Percentiles rank a stretch among this genome's conserved stretches.
phyloP scores from a whole-genome alignment of 1,140 invertebrate species.

The Alviniconcha marisindica region DNA sequence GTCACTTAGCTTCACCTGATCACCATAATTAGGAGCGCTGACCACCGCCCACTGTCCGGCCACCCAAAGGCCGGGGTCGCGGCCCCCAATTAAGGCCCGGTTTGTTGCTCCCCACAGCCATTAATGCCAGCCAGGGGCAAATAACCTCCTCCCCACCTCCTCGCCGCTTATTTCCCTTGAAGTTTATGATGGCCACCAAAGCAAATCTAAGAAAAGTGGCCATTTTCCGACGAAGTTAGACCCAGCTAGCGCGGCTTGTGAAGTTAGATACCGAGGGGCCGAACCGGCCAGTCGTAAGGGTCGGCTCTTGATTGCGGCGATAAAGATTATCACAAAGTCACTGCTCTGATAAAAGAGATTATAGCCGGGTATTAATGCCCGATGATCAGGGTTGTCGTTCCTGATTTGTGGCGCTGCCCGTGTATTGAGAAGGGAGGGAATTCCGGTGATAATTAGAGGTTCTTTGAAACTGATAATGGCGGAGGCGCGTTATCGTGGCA shows the following conservation, averaged over 20 bases:
- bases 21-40: not conserved
- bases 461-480: constrained; percentile 14
- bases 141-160: not conserved
- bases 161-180: constrained; percentile 5
- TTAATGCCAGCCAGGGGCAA: not conserved
- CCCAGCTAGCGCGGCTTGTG: not conserved
- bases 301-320: not conserved
- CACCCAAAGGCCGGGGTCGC: constrained; percentile 14
- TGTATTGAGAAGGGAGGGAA: not conserved
- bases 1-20: too few relatives aligned
- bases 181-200: constrained; percentile 23
- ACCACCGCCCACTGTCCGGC: not conserved
- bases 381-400: constrained; percentile 21
- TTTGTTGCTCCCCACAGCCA: not conserved
- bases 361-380: not conserved
- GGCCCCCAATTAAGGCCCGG: constrained; percentile 1
- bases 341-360: not conserved
- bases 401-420: constrained; percentile 1
- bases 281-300: not conserved
- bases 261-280: not conserved
- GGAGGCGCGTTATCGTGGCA: not conserved
- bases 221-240: not conserved
- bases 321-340: constrained; percentile 31
- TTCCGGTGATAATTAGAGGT: constrained; percentile 22
- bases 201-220: not conserved